Conservation (phyloP, 2,797 vertebrate species). For the Anabas testudineus region DNA sequence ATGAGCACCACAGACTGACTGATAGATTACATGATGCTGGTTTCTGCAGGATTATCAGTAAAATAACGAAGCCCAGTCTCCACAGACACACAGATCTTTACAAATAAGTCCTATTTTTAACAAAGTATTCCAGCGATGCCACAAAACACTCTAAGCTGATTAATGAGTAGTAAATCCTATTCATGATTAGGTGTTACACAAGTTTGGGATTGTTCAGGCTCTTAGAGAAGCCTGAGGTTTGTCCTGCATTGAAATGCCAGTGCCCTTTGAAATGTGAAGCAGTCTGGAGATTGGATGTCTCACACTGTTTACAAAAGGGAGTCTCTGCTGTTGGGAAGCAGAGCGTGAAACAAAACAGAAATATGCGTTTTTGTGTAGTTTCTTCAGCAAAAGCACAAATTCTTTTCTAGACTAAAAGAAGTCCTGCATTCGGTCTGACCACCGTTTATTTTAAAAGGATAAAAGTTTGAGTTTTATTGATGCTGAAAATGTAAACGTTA, state of each 20-base stretch:
- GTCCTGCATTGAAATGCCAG: conserved; percentile 14
- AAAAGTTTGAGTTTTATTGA: conserved; percentile 26
- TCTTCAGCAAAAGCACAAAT: background rate
- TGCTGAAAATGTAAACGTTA: conserved; percentile 33
- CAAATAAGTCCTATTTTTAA: conserved; percentile 17
- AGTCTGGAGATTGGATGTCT: conserved; percentile 8
- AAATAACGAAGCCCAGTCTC: background rate
- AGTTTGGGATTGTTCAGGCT: conserved; percentile 18
- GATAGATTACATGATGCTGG: background rate
- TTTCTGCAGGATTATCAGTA: background rate
- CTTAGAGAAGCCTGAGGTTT: conserved; percentile 17
- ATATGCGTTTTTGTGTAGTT: background rate
- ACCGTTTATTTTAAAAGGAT: conserved; percentile 8
- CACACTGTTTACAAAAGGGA: conserved; percentile 35
- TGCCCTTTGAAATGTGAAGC: background rate
- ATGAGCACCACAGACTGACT: no score
- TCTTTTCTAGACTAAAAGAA: conserved; percentile 14
- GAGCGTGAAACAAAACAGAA: conserved; percentile 32
- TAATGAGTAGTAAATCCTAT: conserved; percentile 49
- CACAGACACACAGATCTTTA: conserved; percentile 5
- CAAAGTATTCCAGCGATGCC: conserved; percentile 25
- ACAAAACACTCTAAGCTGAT: conserved; percentile 57
- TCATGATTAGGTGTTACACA: conserved; percentile 36
- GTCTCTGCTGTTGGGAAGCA: conserved; percentile 1
- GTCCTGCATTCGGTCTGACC: background rate